Evolutionary conservation across 2,113 vertebrate genomes (phyloP).

Genomic region (Poicephalus gulielmi): DNA sequence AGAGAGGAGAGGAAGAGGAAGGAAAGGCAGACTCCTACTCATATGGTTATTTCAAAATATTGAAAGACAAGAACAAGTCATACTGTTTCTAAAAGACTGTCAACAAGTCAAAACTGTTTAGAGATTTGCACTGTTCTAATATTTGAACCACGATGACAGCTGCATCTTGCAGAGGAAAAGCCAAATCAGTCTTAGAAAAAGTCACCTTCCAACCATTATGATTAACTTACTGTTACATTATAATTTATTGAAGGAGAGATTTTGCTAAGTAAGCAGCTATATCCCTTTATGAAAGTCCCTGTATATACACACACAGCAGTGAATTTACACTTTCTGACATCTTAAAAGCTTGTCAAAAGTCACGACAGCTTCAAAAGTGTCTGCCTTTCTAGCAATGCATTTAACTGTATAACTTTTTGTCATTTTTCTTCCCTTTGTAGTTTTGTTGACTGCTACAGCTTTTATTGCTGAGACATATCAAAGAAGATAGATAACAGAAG

Average conservation of each 20-base stretch:
- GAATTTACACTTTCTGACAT: constrained; percentile 31
- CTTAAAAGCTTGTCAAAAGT: constrained; percentile 51
- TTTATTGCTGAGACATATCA: constrained; percentile 37
- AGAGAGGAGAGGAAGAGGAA: not conserved
- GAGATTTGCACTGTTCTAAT: not conserved
- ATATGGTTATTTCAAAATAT: not conserved
- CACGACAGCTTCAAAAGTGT: constrained; percentile 35
- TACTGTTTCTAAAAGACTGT: not conserved
- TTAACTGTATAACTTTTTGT: not conserved
- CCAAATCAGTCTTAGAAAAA: not conserved
- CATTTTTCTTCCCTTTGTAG: constrained; percentile 29
- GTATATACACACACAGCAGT: not conserved
- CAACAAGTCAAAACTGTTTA: not conserved
- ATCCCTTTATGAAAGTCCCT: not conserved
- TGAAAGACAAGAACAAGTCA: not conserved
- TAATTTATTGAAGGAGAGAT: not conserved
- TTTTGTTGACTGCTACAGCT: constrained; percentile 49
- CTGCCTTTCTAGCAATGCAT: not conserved
- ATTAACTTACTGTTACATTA: not conserved
- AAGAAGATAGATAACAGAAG: constrained; percentile 44
- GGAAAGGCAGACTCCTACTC: not conserved
- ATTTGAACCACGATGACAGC: not conserved
- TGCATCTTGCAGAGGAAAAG: not conserved
- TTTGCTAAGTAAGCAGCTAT: constrained; percentile 35
- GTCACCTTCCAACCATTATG: not conserved